Evolutionary conservation across 2,113 vertebrate species (phyloP).

Genomic region (Perccottus glenii): DNA sequence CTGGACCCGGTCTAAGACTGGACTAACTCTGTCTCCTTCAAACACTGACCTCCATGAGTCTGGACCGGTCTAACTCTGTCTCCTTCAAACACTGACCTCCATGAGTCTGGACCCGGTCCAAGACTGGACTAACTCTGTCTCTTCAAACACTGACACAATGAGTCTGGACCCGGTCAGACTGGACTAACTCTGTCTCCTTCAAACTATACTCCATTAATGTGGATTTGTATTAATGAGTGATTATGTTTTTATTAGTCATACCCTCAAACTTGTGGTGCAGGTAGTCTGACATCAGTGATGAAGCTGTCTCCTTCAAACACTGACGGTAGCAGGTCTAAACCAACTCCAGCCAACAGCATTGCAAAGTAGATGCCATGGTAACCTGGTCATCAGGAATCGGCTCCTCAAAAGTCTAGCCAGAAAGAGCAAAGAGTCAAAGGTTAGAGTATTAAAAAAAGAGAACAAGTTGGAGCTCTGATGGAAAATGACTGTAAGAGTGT

Average conservation of each 20-base stretch:
- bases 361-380: constrained; percentile 98
- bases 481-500: constrained; percentile 12
- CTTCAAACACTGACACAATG: no score
- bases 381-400: constrained; percentile 88
- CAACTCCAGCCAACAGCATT: constrained; percentile 95
- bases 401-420: constrained; percentile 80
- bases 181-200: no score
- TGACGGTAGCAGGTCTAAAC: constrained; percentile 97
- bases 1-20: no score
- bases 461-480: background rate
- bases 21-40: no score
- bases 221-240: no score
- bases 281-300: constrained; percentile 96
- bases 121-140: no score
- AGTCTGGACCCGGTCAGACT: no score
- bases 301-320: no score
- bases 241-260: constrained; percentile 47
- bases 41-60: no score
- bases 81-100: no score
- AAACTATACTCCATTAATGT: background rate
- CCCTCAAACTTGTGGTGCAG: constrained; percentile 96
- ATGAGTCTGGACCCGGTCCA: no score
- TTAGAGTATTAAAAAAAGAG: constrained; percentile 31
- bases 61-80: no score
- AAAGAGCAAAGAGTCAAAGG: constrained; percentile 25